Evolutionary conservation across 2,888 invertebrate genomes (phyloP), one percentile per base, ranked within the genome.

Genomic region (Acheta domesticus): DNA sequence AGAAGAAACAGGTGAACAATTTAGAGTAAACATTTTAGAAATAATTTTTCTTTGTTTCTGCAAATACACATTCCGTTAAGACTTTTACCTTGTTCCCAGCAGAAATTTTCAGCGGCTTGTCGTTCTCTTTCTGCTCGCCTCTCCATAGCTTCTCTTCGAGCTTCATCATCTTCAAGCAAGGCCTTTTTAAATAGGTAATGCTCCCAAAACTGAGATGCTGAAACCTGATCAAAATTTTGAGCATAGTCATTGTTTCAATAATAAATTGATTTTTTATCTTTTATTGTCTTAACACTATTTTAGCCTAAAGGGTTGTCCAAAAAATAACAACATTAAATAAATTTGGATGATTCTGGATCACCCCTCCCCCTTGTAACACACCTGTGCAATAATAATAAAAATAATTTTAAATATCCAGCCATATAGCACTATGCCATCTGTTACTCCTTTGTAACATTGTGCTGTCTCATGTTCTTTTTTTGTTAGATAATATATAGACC

Each of bases 131-230:
- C 84, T 85, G 84, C 84, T 87, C 87, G 78, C 83, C 88, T 88
- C 84, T 89, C 90, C 82, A 89, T 86, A 75, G 91, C 91, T 78
- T 92, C 89, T 81, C 91, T 90, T 49, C 93, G 91, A 12, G 93
- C 93, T 83, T 94, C 89, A 3, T 93, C 91, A 86, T 93, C 92
- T 84, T 94, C 92, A 2, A 94, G 87, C 77, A 94, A 87, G n/a
- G 94, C 93, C 84, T 94, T 92, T 85, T 93, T 92, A 88, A 94
- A 96, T 84, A 94, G 89, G 86, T 95, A 96, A 77, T 94, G 89
- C 85, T 93, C 92, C n/a, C 95, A 96, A 87, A 95, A 96, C 81
- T 92, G 89, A 23, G 91, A 90, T 84, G 94, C 92, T 2, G 92
- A 89, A 20, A 95, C 93, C 89, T 89, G 36, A 8, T 36, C 36